Base-by-base conservation (phyloP, 2,888 invertebrate genomes). In the Campaea margaritaria region DNA sequence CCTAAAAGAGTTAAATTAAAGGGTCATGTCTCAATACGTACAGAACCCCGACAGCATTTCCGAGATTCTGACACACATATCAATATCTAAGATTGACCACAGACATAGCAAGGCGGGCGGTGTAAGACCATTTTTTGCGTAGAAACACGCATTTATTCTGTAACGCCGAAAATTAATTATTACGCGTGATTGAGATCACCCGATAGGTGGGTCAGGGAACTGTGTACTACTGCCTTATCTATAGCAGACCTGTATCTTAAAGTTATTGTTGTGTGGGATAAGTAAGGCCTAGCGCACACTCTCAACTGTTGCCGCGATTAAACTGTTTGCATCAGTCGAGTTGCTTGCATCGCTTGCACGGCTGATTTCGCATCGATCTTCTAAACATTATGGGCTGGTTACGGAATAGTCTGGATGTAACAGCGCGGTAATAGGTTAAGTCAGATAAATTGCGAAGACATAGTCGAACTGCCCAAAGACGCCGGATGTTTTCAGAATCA, bases 131-230 rank as follows among this genome's bases (percentile, higher is more conserved):
- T 64, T 72, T 74, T 73, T 73, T 70, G 72, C 69, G 58, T 62
- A 64, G 55, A 39, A 65, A 62, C 68, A 72, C 67, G 51, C 45
- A 46, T 47, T 57, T 57, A 50, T 53, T 50, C 59, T 60, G 57
- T 59, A 57, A 14, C 65, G 65, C 62, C 64, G 58, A 72, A 69
- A 73, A 73, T 74, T 78, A 78, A 78, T 78, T 76, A 73, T 57
- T 58, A 70, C 68, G 64, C 62, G 65, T 65, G 67, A 66, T 71
- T 59, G 61, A 68, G 73, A 78, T 74, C 71, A 62, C 45, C 21
- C 42, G 64, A 57, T 58, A 56, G 45, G 12, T 49, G 45, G 65
- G 62, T 69, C 65, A 61, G 56, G 48, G 62, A 68, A 62, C 67
- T 53, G 41, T 13, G 42, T 36, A 42, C 34, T 44, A 9, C 31